phyloP scores from a whole-genome alignment of 2,888 invertebrate species.

The Leptinotarsa rubiginosa region DNA sequence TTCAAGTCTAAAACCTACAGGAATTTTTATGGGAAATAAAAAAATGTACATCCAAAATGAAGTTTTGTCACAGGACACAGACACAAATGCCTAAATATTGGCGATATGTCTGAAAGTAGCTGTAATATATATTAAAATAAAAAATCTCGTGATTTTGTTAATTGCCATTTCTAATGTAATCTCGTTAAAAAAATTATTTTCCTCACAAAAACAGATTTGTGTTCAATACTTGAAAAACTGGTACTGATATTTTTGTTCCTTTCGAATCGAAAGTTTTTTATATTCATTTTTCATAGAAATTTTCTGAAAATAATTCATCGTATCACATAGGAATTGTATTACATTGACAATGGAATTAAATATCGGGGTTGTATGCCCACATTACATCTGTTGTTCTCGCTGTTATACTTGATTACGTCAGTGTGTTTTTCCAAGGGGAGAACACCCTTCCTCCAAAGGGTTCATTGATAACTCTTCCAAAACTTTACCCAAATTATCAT shows the following conservation, averaged over 20 bases:
- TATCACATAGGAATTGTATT: constrained; percentile 7
- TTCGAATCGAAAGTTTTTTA: too few relatives aligned
- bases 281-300: neutral
- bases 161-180: too few relatives aligned
- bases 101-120: too few relatives aligned
- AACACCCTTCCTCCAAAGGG: constrained; percentile 49
- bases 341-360: constrained; percentile 36
- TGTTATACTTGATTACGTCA: constrained; percentile 57
- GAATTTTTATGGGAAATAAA: neutral
- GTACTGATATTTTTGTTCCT: too few relatives aligned
- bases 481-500: constrained; percentile 13
- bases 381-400: constrained; percentile 62
- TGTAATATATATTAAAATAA: too few relatives aligned
- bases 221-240: too few relatives aligned
- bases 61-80: too few relatives aligned
- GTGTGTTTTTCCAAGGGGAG: constrained; percentile 56
- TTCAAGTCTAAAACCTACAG: neutral
- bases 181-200: too few relatives aligned
- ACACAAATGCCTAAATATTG: too few relatives aligned
- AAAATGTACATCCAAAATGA: too few relatives aligned
- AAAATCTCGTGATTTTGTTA: too few relatives aligned
- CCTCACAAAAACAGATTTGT: too few relatives aligned
- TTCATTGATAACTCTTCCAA: constrained; percentile 14
- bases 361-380: constrained; percentile 44
- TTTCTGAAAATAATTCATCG: neutral